Base-by-base conservation (phyloP, 2,888 invertebrate genomes). In the Drosophila ezoana region DNA sequence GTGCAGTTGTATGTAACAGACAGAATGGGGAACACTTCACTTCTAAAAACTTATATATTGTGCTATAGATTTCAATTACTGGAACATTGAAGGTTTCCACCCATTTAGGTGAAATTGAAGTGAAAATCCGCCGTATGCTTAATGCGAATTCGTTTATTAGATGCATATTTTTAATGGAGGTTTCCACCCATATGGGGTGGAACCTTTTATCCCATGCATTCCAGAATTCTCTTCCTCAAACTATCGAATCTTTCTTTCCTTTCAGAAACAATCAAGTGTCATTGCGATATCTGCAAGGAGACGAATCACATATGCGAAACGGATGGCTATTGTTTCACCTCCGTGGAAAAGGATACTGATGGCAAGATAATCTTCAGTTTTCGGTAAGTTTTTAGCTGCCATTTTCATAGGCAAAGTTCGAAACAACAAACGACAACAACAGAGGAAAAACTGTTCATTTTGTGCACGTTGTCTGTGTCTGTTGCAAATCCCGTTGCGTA, bases 311-410 rank as follows among this genome's bases (percentile, higher is more conserved):
- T 97, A 35, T 98, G 98, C 93, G 95, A 95, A 91, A 98, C 98
- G 4, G 97, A 97, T 92, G 98, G 98, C 44, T 96, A 95, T 90
- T 98, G 98, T 92, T 97, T 96, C 89, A 96, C 97, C 3, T 95
- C 97, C 60, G 95, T 96, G 70, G 94, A 94, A 57, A 91, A 90
- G 76, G 87, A 86, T 48, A 52, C 49, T 11, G 79, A 82, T 28
- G 77, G 68, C 64, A 76, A 80, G 47, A 86, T 90, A 51, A 87
- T 94, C 79, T 95, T 95, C 91, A 95, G 95, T 60, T 96, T 96
- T 93, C 95, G 97, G 97, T 97, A 95, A 94, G 94, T 52, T 33
- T 37, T 16, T 14, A 6, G 33, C 33, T 35, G n/a, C 8, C 38
- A 6, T 51, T 38, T 28, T 16, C 10, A 18, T 14, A 32, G 47